phyloP scores from a whole-genome alignment of 2,113 vertebrate species.

The Mionectes macconnelli region DNA sequence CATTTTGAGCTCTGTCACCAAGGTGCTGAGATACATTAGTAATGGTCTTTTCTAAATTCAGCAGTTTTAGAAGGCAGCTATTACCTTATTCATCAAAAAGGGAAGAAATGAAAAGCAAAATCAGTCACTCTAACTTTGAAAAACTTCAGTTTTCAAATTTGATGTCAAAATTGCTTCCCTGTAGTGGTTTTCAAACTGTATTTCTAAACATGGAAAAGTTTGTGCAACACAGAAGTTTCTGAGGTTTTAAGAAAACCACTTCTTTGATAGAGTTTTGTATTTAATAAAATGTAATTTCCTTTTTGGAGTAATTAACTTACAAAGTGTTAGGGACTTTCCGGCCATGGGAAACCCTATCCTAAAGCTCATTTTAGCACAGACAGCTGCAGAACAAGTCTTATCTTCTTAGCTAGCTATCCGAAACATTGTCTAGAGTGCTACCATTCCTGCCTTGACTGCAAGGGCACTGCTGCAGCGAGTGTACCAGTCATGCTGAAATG shows the following conservation, averaged over 20 bases:
- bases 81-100: background rate
- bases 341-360: constrained; percentile 16
- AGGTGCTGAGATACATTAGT: background rate
- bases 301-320: background rate
- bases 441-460: constrained; percentile 4
- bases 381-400: constrained; percentile 14
- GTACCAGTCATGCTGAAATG: constrained; percentile 25
- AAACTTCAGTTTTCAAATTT: background rate
- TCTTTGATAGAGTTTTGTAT: background rate
- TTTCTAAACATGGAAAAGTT: background rate
- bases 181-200: background rate
- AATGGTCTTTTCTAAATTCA: background rate
- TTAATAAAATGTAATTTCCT: background rate
- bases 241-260: background rate
- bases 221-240: background rate
- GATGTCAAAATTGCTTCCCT: background rate
- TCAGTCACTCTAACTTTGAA: background rate
- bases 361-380: constrained; percentile 42
- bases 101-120: background rate
- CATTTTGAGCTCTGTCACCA: background rate
- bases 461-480: background rate
- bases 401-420: background rate
- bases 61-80: background rate
- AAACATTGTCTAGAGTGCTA: constrained; percentile 12
- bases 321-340: constrained; percentile 25